Base-by-base conservation (phyloP, 2,113 vertebrate species). In the Dolichallabes microphthalmus region DNA sequence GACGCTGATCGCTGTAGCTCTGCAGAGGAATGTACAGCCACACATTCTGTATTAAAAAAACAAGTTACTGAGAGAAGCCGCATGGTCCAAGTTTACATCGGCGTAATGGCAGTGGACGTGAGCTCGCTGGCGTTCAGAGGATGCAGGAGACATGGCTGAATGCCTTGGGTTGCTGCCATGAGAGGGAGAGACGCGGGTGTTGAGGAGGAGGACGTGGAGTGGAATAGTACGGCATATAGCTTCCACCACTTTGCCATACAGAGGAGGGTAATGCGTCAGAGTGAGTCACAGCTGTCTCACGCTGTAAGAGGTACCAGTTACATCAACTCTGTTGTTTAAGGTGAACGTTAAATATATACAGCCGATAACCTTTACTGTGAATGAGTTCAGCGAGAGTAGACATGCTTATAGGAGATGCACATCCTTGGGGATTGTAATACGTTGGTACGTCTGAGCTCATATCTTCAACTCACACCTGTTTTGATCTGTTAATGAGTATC, bases 1-100 rank as follows among this genome's bases (percentile, higher is more conserved):
- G 50, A 87, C 63, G 86, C 89, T 89, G 83, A 89, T 92, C 88
- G 86, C 87, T 66, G 85, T 58, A 53, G 77, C 85, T 86, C 82
- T 84, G 80, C 87, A 86, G 81, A 83, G 60, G 57, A 88, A 84
- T 74, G 25, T 71, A 22, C 14, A 57, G 45, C 86, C 76, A 76
- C 75, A 69, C 17, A 60, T 39, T 22, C 17, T 60, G 30, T 52
- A 52, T 6, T 45, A 45, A 45, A 8, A 17, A 78, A 20, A 60
- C 27, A 58, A 58, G 76, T 19, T 17, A 11, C 27, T 80, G 45
- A 61, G 45, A 61, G 82, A 68, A 57, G 83, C 60, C 60, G 77
- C 50, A 35, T 79, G 39, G 77, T 20, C 79, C 85, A 82, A 82
- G 79, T 78, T 83, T 85, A 71, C 76, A 57, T 19, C 60, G 63